A percentile compares a stretch with the other conserved stretches of the same genome.
Evolutionary conservation across 2,113 vertebrate species (phyloP).

Genomic region (Sander vitreus): DNA sequence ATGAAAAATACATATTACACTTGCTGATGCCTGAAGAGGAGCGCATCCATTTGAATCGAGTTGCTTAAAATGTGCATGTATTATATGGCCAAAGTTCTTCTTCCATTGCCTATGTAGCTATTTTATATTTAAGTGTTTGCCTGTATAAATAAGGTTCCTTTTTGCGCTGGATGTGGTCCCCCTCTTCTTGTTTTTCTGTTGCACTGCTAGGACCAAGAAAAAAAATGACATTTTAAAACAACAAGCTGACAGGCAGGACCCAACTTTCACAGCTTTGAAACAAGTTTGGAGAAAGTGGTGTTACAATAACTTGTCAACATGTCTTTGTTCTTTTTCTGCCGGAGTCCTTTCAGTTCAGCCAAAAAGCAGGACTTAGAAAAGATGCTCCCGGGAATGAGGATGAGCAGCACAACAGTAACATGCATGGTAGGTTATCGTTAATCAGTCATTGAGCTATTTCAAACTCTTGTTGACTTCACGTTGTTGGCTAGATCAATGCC

Average conservation of each 20-base stretch:
- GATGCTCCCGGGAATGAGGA: not conserved
- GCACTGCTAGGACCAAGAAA: not conserved
- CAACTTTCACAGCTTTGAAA: conserved; percentile 6
- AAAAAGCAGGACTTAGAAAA: not conserved
- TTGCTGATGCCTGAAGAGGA: conserved; percentile 47
- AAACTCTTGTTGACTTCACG: not conserved
- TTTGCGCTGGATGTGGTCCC: conserved; percentile 20
- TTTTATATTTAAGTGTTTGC: not conserved
- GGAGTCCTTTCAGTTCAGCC: not conserved
- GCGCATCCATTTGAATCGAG: conserved; percentile 19
- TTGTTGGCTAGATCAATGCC: conserved; percentile 1
- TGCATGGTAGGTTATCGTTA: not conserved
- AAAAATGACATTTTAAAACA: conserved; percentile 26
- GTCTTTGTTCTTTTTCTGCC: not conserved
- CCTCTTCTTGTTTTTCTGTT: conserved; percentile 21
- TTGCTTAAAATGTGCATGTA: conserved; percentile 55
- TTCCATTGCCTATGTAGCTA: not conserved
- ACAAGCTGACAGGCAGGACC: conserved; percentile 15
- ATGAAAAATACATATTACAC: conserved; percentile 45
- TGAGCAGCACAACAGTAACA: not conserved
- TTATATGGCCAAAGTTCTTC: conserved; percentile 3
- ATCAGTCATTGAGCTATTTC: not conserved
- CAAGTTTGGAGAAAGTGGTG: not conserved
- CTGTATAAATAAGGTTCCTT: not conserved
- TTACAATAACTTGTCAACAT: not conserved